These are phyloP conservation scores for Scrobipalpa atriplicella DNA, from an alignment of 2,888 invertebrate genomes.

Conservation along the genomic window DNA sequence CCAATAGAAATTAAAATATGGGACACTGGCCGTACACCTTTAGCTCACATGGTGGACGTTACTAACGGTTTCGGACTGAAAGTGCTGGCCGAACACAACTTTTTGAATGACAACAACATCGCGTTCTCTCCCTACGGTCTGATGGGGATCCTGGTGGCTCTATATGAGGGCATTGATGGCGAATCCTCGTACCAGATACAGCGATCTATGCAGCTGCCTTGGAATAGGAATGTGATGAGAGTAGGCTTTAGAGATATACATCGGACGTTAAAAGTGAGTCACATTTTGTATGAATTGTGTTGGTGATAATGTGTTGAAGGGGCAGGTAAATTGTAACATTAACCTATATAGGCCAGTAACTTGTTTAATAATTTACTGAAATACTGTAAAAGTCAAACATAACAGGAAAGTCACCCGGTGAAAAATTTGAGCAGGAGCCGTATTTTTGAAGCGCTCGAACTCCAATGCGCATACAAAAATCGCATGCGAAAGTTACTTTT, in stretches of 20 bases:
- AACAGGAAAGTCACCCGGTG: no score
- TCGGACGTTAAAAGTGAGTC: conserved; percentile 89
- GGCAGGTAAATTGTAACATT: no score
- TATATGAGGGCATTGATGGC: conserved; percentile 90
- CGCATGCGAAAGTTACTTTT: no score
- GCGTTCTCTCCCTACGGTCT: conserved; percentile 93
- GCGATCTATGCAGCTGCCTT: conserved; percentile 86
- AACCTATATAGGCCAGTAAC: no score
- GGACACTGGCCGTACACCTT: conserved; percentile 80
- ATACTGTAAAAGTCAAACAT: no score
- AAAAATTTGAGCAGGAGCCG: no score
- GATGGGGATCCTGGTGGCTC: conserved; percentile 89
- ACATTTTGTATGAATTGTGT: conserved; percentile 13
- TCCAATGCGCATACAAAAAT: no score
- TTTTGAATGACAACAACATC: conserved; percentile 89
- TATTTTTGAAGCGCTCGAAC: no score
- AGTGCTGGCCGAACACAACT: conserved; percentile 87
- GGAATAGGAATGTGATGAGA: conserved; percentile 87
- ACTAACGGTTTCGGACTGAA: conserved; percentile 89
- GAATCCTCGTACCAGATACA: conserved; percentile 88
- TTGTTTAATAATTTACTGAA: no score
- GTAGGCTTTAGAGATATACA: conserved; percentile 93
- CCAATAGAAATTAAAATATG: conserved; percentile 75
- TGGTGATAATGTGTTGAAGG: conserved; percentile 25
- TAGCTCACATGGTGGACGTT: conserved; percentile 90